phyloP scores from a whole-genome alignment of 2,113 vertebrate species.

The Puntigrus tetrazona region DNA sequence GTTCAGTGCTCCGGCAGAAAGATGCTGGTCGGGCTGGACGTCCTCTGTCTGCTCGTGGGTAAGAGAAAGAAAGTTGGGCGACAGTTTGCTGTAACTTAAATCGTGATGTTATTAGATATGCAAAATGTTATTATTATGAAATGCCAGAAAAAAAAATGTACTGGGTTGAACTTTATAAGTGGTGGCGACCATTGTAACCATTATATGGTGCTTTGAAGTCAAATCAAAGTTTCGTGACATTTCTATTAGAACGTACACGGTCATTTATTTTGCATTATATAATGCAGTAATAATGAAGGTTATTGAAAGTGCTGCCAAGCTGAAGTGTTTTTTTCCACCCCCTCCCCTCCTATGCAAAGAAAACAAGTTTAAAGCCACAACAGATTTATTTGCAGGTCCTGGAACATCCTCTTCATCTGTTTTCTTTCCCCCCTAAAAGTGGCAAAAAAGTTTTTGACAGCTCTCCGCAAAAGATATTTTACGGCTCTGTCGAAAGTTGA shows the following conservation, averaged over 20 bases:
- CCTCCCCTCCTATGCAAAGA: background rate
- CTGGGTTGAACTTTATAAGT: background rate
- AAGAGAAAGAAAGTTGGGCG: conserved; percentile 49
- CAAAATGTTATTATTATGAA: background rate
- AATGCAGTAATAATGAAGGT: background rate
- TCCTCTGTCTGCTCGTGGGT: conserved; percentile 77
- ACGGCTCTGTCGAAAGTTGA: background rate
- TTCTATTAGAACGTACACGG: background rate
- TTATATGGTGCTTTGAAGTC: background rate
- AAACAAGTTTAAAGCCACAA: background rate
- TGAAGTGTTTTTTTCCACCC: background rate
- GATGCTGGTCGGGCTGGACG: conserved; percentile 79
- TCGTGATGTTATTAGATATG: background rate
- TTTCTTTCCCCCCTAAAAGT: no score
- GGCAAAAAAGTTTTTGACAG: background rate
- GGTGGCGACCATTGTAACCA: background rate
- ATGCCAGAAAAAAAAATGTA: background rate
- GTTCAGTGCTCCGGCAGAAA: conserved; percentile 70
- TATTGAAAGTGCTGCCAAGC: background rate
- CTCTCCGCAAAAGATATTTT: background rate
- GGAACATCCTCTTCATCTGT: conserved; percentile 9
- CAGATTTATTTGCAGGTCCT: background rate
- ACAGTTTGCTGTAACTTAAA: background rate
- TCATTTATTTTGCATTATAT: background rate
- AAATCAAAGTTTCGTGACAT: background rate